A percentile compares a stretch with the other conserved stretches of the same genome.
These are phyloP conservation scores for Proterorhinus semilunaris DNA, from an alignment of 2,113 vertebrate genomes.

Conservation along the genomic window DNA sequence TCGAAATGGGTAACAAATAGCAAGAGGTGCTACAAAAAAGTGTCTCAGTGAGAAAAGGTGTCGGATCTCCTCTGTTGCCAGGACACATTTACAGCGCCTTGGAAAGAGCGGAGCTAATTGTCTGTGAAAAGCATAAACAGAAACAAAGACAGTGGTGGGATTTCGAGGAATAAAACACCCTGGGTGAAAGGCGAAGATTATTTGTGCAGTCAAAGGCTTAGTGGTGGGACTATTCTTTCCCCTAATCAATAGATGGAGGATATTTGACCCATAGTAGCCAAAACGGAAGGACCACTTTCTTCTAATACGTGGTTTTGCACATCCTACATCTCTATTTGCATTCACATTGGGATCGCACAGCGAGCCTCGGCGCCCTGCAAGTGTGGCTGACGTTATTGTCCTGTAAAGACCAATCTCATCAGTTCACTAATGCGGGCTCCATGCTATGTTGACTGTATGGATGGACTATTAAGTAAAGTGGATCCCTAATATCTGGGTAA, in stretches of 20 bases:
- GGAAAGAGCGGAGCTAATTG: conserved; percentile 1
- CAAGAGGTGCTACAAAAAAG: not conserved
- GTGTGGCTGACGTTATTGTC: not conserved
- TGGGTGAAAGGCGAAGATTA: too few relatives aligned
- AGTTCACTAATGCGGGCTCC: not conserved
- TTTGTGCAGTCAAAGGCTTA: too few relatives aligned
- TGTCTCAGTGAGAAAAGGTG: not conserved
- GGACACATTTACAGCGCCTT: not conserved
- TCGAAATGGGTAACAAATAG: not conserved
- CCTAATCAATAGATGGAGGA: too few relatives aligned
- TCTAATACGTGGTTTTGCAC: too few relatives aligned
- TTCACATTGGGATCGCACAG: not conserved
- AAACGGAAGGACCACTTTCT: too few relatives aligned
- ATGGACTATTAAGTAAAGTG: conserved; percentile 8
- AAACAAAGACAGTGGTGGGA: not conserved
- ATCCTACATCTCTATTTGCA: not conserved
- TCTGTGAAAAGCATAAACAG: not conserved
- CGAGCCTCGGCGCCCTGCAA: not conserved
- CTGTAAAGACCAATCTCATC: not conserved
- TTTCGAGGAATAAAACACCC: not conserved
- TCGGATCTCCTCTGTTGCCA: not conserved
- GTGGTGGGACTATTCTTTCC: too few relatives aligned
- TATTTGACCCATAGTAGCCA: too few relatives aligned
- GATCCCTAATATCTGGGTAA: conserved; percentile 5
- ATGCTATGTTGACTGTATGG: not conserved